These are phyloP conservation scores for Anoplopoma fimbria DNA, from an alignment of 2,113 vertebrate species.

Conservation along the genomic window DNA sequence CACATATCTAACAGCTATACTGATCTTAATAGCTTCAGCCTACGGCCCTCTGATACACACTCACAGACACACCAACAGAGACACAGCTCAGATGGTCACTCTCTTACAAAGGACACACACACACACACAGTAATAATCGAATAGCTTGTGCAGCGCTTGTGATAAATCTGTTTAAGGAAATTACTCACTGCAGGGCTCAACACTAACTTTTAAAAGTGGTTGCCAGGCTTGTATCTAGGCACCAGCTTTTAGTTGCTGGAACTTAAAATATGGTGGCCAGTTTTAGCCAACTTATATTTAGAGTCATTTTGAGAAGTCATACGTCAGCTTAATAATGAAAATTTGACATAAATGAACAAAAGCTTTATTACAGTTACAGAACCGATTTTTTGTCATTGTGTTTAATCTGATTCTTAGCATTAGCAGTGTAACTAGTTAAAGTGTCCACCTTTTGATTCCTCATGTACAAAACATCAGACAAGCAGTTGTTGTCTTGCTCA, in stretches of 20 bases:
- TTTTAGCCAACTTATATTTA: background rate
- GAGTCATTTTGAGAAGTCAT: background rate
- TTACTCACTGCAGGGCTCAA: slow-evolving; percentile 5
- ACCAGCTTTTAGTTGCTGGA: background rate
- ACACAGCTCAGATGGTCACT: slow-evolving; percentile 39
- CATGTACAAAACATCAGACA: background rate
- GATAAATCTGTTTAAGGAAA: slow-evolving; percentile 63
- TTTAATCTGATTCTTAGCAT: background rate
- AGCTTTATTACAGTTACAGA: background rate
- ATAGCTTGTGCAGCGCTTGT: slow-evolving; percentile 51
- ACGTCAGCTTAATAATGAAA: background rate
- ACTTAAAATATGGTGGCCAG: background rate
- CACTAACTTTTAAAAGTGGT: background rate
- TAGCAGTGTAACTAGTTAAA: background rate
- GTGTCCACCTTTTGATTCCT: background rate
- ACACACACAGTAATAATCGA: slow-evolving; percentile 14
- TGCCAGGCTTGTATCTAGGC: background rate
- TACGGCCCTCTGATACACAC: slow-evolving; percentile 19
- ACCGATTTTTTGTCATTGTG: too few species aligned
- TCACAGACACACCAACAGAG: background rate
- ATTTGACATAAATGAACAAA: background rate
- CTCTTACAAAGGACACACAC: slow-evolving; percentile 17
- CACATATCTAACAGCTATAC: slow-evolving; percentile 44
- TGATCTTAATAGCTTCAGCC: slow-evolving; percentile 51
- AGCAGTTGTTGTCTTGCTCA: background rate